Conservation (phyloP, 2,888 invertebrate species). For the Lacanobia wlatinum region DNA sequence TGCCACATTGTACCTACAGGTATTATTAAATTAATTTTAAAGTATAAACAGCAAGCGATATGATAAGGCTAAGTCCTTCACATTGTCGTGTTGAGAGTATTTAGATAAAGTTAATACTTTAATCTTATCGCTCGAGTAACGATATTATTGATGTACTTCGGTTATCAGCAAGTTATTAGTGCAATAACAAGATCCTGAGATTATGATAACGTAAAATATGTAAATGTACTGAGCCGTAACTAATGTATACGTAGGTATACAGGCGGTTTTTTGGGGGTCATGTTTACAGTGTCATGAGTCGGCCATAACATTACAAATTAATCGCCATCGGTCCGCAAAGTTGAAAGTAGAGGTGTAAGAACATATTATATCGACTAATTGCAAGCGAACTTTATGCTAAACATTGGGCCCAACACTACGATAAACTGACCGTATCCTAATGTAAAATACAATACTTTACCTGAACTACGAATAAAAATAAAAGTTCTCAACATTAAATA, state of each 20-base stretch:
- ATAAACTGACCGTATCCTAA: too few species aligned
- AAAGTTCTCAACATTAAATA: too few species aligned
- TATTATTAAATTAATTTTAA: conserved; percentile 21
- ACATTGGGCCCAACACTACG: too few species aligned
- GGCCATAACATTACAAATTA: too few species aligned
- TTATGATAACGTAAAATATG: not conserved
- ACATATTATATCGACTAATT: too few species aligned
- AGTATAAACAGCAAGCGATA: not conserved
- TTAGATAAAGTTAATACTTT: conserved; percentile 29
- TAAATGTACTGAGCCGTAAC: not conserved
- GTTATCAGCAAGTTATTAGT: conserved; percentile 2
- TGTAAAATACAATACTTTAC: too few species aligned
- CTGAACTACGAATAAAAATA: too few species aligned
- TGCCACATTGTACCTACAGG: conserved; percentile 8
- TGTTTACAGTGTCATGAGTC: too few species aligned
- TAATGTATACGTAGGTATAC: too few species aligned
- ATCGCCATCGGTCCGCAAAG: too few species aligned
- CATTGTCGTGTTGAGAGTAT: conserved; percentile 22
- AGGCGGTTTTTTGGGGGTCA: not conserved
- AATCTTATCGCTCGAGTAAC: conserved; percentile 13
- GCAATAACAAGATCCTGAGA: conserved; percentile 9
- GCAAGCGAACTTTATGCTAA: too few species aligned
- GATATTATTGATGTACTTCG: not conserved
- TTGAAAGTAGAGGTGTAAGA: too few species aligned
- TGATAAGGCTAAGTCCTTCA: conserved; percentile 16